These are phyloP conservation scores for Ormyrus rosae DNA, from an alignment of 2,888 invertebrate genomes.

Conservation along the genomic window DNA sequence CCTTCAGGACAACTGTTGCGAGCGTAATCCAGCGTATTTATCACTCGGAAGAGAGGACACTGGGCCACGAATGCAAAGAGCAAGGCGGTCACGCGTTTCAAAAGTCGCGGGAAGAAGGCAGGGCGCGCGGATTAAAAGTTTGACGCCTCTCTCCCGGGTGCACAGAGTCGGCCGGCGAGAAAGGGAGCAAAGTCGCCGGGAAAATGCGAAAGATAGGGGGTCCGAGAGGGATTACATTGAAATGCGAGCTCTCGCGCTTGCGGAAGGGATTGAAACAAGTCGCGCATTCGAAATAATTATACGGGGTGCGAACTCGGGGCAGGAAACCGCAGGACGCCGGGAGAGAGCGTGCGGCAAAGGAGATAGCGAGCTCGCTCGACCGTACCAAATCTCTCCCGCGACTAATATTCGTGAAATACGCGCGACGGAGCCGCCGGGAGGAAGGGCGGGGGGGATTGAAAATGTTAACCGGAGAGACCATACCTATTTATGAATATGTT, in stretches of 20 bases:
- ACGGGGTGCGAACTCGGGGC: constrained; percentile 5
- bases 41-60: constrained; percentile 7
- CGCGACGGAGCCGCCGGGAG: neutral
- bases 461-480: too few species aligned
- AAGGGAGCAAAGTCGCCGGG: neutral
- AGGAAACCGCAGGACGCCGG: constrained; percentile 4
- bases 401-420: constrained; percentile 28
- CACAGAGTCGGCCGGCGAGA: constrained; percentile 11
- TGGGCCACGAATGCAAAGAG: neutral
- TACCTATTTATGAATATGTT: too few species aligned
- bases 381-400: constrained; percentile 13
- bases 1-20: too few species aligned
- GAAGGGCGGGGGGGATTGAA: too few species aligned
- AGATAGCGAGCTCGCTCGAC: constrained; percentile 1
- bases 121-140: constrained; percentile 56
- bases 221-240: constrained; percentile 55
- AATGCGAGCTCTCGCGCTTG: constrained; percentile 45
- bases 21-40: neutral
- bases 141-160: constrained; percentile 4
- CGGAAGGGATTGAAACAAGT: constrained; percentile 53
- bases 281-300: constrained; percentile 59
- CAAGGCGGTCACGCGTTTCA: neutral
- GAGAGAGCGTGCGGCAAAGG: constrained; percentile 5
- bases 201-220: neutral
- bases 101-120: neutral